Conservation (phyloP, 2,888 invertebrate species). For the Bimastos eiseni region DNA sequence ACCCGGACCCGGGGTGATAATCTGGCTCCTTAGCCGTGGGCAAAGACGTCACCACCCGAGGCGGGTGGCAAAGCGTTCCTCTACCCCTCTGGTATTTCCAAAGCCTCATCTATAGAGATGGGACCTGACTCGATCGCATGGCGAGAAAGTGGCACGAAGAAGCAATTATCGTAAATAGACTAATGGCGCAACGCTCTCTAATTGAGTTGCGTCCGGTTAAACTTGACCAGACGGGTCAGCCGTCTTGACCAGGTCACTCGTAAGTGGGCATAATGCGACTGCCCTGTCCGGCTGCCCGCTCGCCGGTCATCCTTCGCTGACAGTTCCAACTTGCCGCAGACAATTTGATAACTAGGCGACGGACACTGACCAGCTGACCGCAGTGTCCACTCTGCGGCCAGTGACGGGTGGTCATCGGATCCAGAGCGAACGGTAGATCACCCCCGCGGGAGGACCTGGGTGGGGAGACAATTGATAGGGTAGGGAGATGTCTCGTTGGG, state of each 20-base stretch:
- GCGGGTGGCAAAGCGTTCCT: constrained; percentile 2
- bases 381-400: constrained; percentile 3
- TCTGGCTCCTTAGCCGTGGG: not conserved
- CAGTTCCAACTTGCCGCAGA: constrained; percentile 14
- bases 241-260: constrained; percentile 20
- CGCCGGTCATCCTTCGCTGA: not conserved
- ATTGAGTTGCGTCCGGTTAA: constrained; percentile 19
- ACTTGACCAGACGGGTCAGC: constrained; percentile 23
- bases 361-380: constrained; percentile 17
- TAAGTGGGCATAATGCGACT: constrained; percentile 21
- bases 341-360: constrained; percentile 27
- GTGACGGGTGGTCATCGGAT: not conserved
- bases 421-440: not conserved
- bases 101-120: not conserved
- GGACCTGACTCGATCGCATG: not conserved
- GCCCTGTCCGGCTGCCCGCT: not conserved
- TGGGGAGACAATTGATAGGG: not conserved
- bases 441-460: not conserved
- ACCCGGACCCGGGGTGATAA: not conserved
- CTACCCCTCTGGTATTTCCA: not conserved
- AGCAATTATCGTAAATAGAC: constrained; percentile 6
- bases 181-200: constrained; percentile 15
- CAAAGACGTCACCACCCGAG: not conserved
- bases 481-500: not conserved
- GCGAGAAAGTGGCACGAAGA: constrained; percentile 13